These are phyloP conservation scores for Sebastes iracundus DNA, from an alignment of 2,797 vertebrate species.

Conservation along the genomic window DNA sequence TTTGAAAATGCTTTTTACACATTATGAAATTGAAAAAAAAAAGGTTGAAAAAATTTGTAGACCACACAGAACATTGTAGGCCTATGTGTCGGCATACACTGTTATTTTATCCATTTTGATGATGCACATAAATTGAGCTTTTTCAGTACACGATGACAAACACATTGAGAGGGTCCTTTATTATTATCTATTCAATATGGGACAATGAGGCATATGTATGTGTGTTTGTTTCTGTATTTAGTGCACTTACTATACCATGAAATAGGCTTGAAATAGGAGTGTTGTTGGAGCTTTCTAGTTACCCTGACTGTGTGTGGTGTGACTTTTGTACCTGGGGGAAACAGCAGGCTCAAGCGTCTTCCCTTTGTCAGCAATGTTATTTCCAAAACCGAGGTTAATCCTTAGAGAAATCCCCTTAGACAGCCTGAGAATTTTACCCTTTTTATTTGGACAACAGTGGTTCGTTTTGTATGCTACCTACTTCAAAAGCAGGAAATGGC, in stretches of 20 bases:
- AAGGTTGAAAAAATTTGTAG: slow-evolving; percentile 57
- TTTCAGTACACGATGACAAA: slow-evolving; percentile 74
- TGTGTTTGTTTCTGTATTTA: slow-evolving; percentile 84
- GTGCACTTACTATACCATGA: slow-evolving; percentile 86
- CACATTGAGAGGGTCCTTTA: slow-evolving; percentile 77
- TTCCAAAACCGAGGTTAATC: slow-evolving; percentile 68
- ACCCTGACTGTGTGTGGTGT: slow-evolving; percentile 85
- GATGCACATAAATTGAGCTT: slow-evolving; percentile 75
- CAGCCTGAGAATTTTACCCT: slow-evolving; percentile 55
- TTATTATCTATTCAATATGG: slow-evolving; percentile 77
- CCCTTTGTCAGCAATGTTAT: slow-evolving; percentile 78
- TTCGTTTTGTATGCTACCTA: slow-evolving; percentile 74
- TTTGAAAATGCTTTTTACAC: slow-evolving; percentile 75
- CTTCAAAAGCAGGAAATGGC: slow-evolving; percentile 62
- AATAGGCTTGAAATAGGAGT: slow-evolving; percentile 87
- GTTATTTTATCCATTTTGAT: slow-evolving; percentile 79
- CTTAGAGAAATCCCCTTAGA: slow-evolving; percentile 53
- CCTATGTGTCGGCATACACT: slow-evolving; percentile 75
- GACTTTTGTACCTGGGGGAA: slow-evolving; percentile 83
- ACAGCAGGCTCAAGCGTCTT: slow-evolving; percentile 80
- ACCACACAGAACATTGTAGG: slow-evolving; percentile 68
- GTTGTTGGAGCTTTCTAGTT: slow-evolving; percentile 85
- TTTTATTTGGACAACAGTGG: slow-evolving; percentile 64
- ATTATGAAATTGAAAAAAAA: slow-evolving; percentile 56
- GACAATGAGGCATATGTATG: slow-evolving; percentile 77